Percentiles rank a stretch among this genome's conserved stretches.
phyloP scores from a whole-genome alignment of 2,113 vertebrate species.

The Phylloscopus trochiloides region DNA sequence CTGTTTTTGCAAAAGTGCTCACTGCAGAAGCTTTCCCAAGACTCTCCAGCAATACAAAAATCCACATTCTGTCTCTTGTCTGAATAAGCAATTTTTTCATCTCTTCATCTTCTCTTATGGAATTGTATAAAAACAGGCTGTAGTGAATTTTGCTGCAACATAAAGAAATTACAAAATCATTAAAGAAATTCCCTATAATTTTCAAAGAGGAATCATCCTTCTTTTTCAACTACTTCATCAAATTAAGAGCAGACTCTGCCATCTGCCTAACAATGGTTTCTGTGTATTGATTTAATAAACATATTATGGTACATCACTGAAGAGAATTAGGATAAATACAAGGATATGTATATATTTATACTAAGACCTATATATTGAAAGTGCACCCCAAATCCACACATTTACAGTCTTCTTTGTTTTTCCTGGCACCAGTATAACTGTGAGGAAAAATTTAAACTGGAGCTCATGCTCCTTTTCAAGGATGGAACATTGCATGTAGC shows the following conservation, averaged over 20 bases:
- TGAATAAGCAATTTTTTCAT: neutral
- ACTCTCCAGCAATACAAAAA: neutral
- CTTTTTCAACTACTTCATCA: neutral
- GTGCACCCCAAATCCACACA: rapidly evolving
- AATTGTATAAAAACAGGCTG: neutral
- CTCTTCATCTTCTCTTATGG: neutral
- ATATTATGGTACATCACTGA: neutral
- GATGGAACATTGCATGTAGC: neutral
- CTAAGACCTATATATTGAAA: neutral
- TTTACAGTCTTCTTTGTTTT: neutral
- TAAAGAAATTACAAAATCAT: neutral
- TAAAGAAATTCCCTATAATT: neutral
- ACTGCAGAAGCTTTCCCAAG: neutral
- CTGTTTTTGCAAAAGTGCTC: neutral
- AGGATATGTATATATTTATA: neutral
- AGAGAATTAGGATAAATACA: neutral
- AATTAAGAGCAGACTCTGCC: neutral
- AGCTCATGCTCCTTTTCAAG: neutral
- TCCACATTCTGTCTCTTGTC: neutral
- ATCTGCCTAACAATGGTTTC: neutral
- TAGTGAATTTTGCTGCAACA: neutral
- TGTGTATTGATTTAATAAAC: neutral
- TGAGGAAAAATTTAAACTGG: neutral
- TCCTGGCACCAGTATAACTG: neutral
- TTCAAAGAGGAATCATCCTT: neutral